Conservation (phyloP, 1,140 invertebrate species). For the Bombus polaris region DNA sequence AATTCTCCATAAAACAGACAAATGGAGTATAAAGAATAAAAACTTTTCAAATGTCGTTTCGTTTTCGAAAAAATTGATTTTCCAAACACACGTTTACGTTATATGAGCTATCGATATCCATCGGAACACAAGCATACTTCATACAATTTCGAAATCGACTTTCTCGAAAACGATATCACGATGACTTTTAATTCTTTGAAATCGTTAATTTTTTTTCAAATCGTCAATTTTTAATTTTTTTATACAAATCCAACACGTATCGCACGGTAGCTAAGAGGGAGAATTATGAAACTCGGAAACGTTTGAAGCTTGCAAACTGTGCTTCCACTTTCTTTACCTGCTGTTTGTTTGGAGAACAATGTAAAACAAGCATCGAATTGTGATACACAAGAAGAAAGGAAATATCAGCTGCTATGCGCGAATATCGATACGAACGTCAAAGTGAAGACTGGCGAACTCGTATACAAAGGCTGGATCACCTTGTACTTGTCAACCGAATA, state of each 20-base stretch:
- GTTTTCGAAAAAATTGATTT: not conserved
- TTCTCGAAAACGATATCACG: not conserved
- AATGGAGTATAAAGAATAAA: not conserved
- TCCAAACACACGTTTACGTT: too few species aligned
- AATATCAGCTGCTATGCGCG: not conserved
- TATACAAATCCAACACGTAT: too few species aligned
- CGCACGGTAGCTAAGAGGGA: not conserved
- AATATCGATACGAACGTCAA: constrained; percentile 16
- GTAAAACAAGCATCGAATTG: not conserved
- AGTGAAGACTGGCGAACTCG: not conserved
- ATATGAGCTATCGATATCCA: too few species aligned
- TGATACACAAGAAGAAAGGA: not conserved
- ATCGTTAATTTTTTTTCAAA: too few species aligned
- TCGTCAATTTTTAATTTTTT: too few species aligned
- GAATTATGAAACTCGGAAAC: not conserved
- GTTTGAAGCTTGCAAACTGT: not conserved
- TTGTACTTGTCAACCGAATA: constrained; percentile 45
- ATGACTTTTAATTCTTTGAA: not conserved
- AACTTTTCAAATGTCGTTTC: not conserved
- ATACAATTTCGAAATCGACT: not conserved
- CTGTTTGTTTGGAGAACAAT: not conserved
- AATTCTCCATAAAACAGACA: not conserved
- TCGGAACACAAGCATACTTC: not conserved
- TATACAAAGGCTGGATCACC: constrained; percentile 33
- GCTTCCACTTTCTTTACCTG: too few species aligned